These are phyloP conservation scores for Nyctibius bracteatus DNA, from an alignment of 2,113 vertebrate species.

Conservation along the genomic window DNA sequence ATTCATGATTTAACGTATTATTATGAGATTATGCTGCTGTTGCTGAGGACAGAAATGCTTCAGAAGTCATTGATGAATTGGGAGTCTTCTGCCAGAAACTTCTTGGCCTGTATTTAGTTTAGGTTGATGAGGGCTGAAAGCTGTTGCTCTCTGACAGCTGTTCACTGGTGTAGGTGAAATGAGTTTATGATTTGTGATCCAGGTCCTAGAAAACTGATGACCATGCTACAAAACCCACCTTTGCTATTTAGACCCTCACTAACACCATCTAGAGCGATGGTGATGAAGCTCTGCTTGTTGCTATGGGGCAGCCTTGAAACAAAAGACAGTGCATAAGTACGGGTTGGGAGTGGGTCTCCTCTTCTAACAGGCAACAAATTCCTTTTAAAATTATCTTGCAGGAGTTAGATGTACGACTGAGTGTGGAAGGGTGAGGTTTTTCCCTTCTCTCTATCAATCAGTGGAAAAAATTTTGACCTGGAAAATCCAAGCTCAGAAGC, in stretches of 20 bases:
- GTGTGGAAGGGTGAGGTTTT: background rate
- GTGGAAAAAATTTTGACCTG: background rate
- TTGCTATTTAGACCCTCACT: background rate
- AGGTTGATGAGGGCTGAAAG: background rate
- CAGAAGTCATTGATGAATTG: background rate
- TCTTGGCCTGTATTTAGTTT: background rate
- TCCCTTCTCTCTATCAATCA: fast-evolving
- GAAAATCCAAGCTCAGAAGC: constrained; percentile 15
- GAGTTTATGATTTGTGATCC: background rate
- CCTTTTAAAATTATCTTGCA: background rate
- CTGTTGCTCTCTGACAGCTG: background rate
- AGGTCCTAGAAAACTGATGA: background rate
- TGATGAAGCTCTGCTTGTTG: background rate
- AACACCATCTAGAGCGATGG: background rate
- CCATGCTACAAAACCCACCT: background rate
- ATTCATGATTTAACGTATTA: background rate
- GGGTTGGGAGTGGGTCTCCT: background rate
- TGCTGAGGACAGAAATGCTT: background rate
- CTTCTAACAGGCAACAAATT: background rate
- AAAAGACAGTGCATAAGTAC: background rate
- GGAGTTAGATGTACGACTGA: background rate
- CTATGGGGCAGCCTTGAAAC: background rate
- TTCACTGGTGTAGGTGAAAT: background rate
- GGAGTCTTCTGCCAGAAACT: background rate
- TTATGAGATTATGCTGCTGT: background rate